Conservation (phyloP, 2,113 vertebrate genomes). For the Thinocorus orbignyianus region DNA sequence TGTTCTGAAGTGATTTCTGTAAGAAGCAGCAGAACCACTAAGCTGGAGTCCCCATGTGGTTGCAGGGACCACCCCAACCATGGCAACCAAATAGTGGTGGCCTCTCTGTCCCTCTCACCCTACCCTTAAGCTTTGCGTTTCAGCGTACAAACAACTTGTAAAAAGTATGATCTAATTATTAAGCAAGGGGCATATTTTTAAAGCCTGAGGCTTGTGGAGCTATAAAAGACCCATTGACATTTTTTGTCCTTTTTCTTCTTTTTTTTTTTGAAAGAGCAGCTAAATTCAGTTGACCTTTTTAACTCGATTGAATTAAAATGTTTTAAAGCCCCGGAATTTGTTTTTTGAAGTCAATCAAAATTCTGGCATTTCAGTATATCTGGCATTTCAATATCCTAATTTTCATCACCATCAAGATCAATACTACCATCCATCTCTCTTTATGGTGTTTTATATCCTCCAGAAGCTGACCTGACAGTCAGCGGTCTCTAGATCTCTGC, state of each 20-base stretch:
- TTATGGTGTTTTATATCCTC: constrained; percentile 15
- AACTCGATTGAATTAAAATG: neutral
- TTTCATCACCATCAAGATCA: constrained; percentile 28
- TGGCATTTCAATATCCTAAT: constrained; percentile 13
- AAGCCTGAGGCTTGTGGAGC: neutral
- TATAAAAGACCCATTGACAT: neutral
- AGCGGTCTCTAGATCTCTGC: neutral
- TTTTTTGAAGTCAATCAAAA: constrained; percentile 16
- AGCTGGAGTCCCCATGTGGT: neutral
- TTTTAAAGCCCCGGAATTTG: neutral
- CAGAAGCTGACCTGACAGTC: constrained; percentile 5
- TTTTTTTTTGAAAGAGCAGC: neutral
- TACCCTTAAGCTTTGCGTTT: neutral
- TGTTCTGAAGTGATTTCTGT: neutral
- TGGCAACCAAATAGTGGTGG: neutral
- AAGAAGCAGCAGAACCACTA: neutral
- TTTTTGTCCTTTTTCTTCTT: neutral
- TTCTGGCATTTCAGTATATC: constrained; percentile 14
- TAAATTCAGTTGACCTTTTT: constrained; percentile 37
- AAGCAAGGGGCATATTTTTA: neutral
- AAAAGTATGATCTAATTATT: neutral
- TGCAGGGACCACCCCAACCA: neutral
- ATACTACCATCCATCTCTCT: neutral
- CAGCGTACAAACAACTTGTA: neutral
- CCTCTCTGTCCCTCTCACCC: neutral